These are phyloP conservation scores for Craseonycteris thonglongyai DNA, from an alignment of 2,113 vertebrate species.

Conservation along the genomic window DNA sequence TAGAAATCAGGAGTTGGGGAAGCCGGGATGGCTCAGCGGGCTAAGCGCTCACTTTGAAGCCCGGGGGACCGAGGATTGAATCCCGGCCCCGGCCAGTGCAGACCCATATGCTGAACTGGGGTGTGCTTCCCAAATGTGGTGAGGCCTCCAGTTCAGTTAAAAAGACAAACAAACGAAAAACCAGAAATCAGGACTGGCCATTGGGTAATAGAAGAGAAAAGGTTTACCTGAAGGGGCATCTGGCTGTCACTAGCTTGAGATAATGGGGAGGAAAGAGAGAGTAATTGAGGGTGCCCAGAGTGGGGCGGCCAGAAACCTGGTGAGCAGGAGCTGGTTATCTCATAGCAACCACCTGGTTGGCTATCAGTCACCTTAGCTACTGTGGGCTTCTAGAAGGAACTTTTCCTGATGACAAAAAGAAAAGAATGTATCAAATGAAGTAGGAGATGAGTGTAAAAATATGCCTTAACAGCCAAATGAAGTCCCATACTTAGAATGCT, in stretches of 20 bases:
- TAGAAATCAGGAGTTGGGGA: not conserved
- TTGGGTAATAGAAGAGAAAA: not conserved
- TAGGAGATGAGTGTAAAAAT: constrained; percentile 35
- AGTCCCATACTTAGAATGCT: constrained; percentile 44
- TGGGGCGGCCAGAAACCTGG: not conserved
- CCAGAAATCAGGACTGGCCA: not conserved
- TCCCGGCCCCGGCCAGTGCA: too few species aligned
- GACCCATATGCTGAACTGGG: too few species aligned
- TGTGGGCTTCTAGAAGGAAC: constrained; percentile 16
- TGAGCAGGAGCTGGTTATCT: not conserved
- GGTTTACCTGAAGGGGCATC: not conserved
- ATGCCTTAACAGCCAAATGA: not conserved
- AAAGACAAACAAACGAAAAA: too few species aligned
- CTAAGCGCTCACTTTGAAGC: too few species aligned
- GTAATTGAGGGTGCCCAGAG: not conserved
- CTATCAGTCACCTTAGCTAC: not conserved
- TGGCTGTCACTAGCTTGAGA: not conserved
- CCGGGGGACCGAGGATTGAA: too few species aligned
- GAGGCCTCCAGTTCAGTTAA: too few species aligned
- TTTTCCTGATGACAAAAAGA: constrained; percentile 12
- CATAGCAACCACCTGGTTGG: not conserved
- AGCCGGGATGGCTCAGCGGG: too few species aligned
- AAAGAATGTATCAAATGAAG: not conserved
- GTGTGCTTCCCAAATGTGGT: too few species aligned
- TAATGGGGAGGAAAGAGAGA: not conserved